phyloP scores from a whole-genome alignment of 2,113 vertebrate species.

The Ammodytes dubius region DNA sequence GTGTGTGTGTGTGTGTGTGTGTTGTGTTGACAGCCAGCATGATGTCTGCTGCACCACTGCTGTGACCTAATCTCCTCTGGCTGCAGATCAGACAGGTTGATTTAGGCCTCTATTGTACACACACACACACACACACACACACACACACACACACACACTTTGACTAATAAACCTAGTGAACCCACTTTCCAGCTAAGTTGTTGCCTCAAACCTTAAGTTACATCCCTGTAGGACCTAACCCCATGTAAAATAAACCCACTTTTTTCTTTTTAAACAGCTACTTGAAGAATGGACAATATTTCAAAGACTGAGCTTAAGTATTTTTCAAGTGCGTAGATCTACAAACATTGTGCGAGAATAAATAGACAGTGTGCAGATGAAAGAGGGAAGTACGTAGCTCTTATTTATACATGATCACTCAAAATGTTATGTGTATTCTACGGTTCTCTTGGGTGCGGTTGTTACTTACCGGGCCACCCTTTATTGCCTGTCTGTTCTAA shows the following conservation, averaged over 20 bases:
- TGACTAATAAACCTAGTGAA: constrained; percentile 44
- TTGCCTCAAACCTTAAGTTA: constrained; percentile 1
- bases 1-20: constrained; percentile 10
- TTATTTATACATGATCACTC: too few species aligned
- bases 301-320: neutral
- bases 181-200: constrained; percentile 20
- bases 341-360: too few species aligned
- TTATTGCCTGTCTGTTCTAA: too few species aligned
- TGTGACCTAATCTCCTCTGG: constrained; percentile 65
- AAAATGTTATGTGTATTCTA: too few species aligned
- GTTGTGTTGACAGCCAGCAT: constrained; percentile 16
- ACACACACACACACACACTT: constrained; percentile 10
- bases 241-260: too few species aligned
- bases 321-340: too few species aligned
- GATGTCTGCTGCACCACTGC: constrained; percentile 23
- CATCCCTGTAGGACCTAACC: neutral
- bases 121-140: constrained; percentile 1
- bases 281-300: neutral
- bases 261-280: too few species aligned
- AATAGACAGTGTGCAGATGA: too few species aligned
- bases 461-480: too few species aligned
- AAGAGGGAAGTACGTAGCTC: too few species aligned
- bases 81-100: constrained; percentile 62
- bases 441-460: too few species aligned
- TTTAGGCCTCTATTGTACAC: constrained; percentile 47